Conservation (phyloP, 1,140 invertebrate species). For the Oreohelix idahoensis region DNA sequence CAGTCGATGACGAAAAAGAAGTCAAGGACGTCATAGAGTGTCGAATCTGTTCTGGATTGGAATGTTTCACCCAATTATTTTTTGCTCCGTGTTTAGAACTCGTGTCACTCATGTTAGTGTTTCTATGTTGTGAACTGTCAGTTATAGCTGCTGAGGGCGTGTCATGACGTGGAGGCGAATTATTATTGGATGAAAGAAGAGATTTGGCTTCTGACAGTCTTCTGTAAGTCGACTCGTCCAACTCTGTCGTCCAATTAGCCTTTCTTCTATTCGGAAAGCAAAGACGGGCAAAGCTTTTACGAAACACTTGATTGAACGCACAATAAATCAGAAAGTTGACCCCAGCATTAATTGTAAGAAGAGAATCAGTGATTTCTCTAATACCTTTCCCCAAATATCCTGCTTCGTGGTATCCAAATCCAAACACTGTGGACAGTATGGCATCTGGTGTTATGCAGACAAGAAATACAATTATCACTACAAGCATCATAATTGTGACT, state of each 20-base stretch:
- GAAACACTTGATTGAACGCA: conserved; percentile 83
- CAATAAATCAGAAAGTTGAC: conserved; percentile 86
- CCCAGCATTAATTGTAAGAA: conserved; percentile 81
- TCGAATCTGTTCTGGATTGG: not conserved
- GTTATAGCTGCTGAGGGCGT: not conserved
- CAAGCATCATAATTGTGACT: conserved; percentile 84
- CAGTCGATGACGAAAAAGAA: not conserved
- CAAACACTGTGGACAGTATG: conserved; percentile 74
- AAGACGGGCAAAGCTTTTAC: conserved; percentile 65
- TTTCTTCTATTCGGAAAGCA: conserved; percentile 47
- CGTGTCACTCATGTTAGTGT: not conserved
- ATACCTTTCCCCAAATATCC: conserved; percentile 74
- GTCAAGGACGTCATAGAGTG: not conserved
- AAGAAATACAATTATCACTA: conserved; percentile 83
- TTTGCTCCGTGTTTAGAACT: not conserved
- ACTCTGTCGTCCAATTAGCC: conserved; percentile 41
- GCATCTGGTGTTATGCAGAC: conserved; percentile 84
- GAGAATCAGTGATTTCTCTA: conserved; percentile 83
- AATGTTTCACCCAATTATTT: not conserved
- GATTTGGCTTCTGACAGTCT: conserved; percentile 44
- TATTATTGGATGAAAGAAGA: conserved; percentile 15
- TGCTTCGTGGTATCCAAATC: conserved; percentile 70
- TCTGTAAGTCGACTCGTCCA: conserved; percentile 53
- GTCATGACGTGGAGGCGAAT: conserved; percentile 5
- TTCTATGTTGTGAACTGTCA: not conserved